A percentile compares a stretch with the other conserved stretches of the same genome.
Conservation (phyloP, 2,888 invertebrate genomes). For the Dexiosoma caninum region DNA sequence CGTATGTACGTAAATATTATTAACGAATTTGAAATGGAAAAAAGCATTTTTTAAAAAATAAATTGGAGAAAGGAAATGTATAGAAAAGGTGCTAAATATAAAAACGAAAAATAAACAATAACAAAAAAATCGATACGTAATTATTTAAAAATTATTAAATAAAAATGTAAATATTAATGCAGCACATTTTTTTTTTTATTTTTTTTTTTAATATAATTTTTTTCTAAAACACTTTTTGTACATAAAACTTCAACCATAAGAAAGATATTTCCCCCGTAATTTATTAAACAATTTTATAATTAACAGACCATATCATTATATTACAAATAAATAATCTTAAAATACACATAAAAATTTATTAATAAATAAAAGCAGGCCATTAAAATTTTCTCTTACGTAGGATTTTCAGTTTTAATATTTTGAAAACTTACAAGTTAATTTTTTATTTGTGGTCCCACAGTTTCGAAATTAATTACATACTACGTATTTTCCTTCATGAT, state of each 20-base stretch:
- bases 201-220: not conserved
- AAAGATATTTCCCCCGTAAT: slow-evolving; percentile 41
- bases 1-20: slow-evolving; percentile 62
- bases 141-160: slow-evolving; percentile 38
- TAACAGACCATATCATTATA: slow-evolving; percentile 64
- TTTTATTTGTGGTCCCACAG: not conserved
- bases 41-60: slow-evolving; percentile 45
- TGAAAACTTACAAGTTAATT: not conserved
- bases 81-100: slow-evolving; percentile 58
- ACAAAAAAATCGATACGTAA: slow-evolving; percentile 56
- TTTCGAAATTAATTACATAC: not conserved
- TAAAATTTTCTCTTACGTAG: not conserved
- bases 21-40: slow-evolving; percentile 13
- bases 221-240: slow-evolving; percentile 49
- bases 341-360: slow-evolving; percentile 22
- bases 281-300: slow-evolving; percentile 45
- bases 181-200: slow-evolving; percentile 17
- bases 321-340: slow-evolving; percentile 47
- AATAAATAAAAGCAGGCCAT: slow-evolving; percentile 23
- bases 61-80: slow-evolving; percentile 18
- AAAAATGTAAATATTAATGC: slow-evolving; percentile 31
- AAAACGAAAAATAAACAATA: slow-evolving; percentile 41
- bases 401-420: not conserved
- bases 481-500: not conserved
- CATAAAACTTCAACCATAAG: slow-evolving; percentile 33